phyloP scores from a whole-genome alignment of 2,113 vertebrate species.

The Echinops telfairi region DNA sequence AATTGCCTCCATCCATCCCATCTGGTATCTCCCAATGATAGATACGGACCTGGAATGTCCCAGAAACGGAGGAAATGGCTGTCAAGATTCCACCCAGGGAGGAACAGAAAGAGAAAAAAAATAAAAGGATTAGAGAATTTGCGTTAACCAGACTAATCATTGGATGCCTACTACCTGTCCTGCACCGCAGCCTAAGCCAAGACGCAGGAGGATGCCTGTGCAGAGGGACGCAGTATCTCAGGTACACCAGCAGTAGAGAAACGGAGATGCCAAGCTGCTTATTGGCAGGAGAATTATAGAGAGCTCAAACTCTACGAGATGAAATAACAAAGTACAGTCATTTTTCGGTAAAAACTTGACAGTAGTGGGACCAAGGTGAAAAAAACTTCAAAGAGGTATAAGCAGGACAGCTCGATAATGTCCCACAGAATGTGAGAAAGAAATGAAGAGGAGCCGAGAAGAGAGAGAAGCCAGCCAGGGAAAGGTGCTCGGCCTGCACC shows the following conservation, averaged over 20 bases:
- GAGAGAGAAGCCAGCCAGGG: not conserved
- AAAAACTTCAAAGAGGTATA: slow-evolving; percentile 42
- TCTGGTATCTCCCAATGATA: slow-evolving; percentile 76
- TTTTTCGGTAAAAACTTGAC: slow-evolving; percentile 2
- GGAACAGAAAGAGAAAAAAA: not conserved
- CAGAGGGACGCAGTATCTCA: too few species aligned
- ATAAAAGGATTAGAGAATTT: not conserved
- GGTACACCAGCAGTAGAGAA: not conserved
- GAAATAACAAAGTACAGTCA: slow-evolving; percentile 33
- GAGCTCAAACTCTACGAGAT: not conserved
- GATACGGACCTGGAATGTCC: slow-evolving; percentile 56
- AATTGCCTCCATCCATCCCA: slow-evolving; percentile 75
- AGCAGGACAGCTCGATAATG: not conserved
- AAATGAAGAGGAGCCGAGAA: not conserved
- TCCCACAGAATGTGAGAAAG: not conserved
- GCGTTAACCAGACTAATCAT: slow-evolving; percentile 24
- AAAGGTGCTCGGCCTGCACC: accelerated
- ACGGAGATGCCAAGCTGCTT: not conserved
- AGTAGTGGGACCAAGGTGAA: slow-evolving; percentile 12
- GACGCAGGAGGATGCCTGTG: not conserved
- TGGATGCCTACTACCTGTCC: not conserved
- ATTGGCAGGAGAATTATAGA: not conserved
- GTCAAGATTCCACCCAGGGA: slow-evolving; percentile 47
- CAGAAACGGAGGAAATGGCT: slow-evolving; percentile 49
- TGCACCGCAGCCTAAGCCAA: not conserved